Base-by-base conservation (phyloP, 2,113 vertebrate species). In the Oenanthe oenanthe region DNA sequence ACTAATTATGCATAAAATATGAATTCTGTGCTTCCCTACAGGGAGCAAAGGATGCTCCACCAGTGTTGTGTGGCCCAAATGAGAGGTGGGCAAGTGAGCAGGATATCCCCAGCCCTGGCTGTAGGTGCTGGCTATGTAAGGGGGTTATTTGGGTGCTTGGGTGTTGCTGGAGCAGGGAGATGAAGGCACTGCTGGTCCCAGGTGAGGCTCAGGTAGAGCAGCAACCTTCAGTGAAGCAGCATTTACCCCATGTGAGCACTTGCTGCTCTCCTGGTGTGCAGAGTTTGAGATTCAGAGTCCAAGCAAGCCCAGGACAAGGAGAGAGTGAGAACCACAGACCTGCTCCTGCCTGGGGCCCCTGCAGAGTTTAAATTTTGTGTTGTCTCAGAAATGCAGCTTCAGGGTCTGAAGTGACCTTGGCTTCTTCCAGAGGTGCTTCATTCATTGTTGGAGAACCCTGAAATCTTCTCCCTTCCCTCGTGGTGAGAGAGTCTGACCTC, bases 11-110 rank as follows among this genome's bases (percentile, higher is more conserved):
- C 7, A 45, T 56, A 48, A 88, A 88, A 85, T 40, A 67, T n/a
- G 62, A 2, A 71, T 89, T 84, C n/a, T 4, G 3, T 2, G 1
- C 20, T 88, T 92, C n/a, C 8, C 5, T 68, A 2, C 0, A 0
- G 0, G 2, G 25, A 80, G 26, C 34, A 91, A 66, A 81, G 32
- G 56, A 15, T 73, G 50, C 36, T 57, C 31, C 6, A 3, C 22
- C 47, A 40, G 8, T 17, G 28, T 9, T n/a, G 7, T 7, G 17
- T 58, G 29, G 32, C 29, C 51, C 56, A 60, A 36, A 62, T 2
- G 43, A 75, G 81, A 42, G 38, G 7, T 11, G 20, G 51, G 17
- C 25, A 57, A 2, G 0, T 2, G 8, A 79, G 57, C 24, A 83
- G 34, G 38, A 10, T 20, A 11, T 22, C 13, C 42, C 38, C 38